Conservation (phyloP, 2,888 invertebrate genomes). For the Pollenia labialis region DNA sequence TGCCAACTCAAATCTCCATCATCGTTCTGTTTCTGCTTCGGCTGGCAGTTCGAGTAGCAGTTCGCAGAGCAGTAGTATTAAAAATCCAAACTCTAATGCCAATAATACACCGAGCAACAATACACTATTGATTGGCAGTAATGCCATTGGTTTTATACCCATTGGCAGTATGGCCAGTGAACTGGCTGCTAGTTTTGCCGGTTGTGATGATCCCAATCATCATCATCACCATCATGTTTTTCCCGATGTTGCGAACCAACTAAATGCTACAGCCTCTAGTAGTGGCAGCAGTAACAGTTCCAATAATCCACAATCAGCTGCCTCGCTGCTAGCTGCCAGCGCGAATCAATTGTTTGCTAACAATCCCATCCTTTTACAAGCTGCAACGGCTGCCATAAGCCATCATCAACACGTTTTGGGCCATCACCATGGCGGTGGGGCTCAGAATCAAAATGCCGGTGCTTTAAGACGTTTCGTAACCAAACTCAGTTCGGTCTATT, state of each 20-base stretch:
- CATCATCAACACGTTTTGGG: conserved; percentile 75
- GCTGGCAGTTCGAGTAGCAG: conserved; percentile 78
- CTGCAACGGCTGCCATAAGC: conserved; percentile 74
- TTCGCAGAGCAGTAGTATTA: conserved; percentile 76
- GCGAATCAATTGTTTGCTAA: conserved; percentile 75
- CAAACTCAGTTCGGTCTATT: conserved; percentile 81
- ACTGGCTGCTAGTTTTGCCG: conserved; percentile 80
- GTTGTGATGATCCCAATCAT: conserved; percentile 81
- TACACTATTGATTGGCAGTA: conserved; percentile 74
- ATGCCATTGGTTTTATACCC: conserved; percentile 78
- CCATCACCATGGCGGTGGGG: conserved; percentile 59
- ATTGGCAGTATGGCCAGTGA: conserved; percentile 78
- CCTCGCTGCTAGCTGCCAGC: conserved; percentile 74
- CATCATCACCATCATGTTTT: conserved; percentile 80
- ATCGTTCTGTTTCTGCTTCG: conserved; percentile 82
- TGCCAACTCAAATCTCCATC: conserved; percentile 75
- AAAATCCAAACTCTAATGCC: conserved; percentile 58
- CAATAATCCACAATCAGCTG: conserved; percentile 66
- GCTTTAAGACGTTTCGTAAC: conserved; percentile 84
- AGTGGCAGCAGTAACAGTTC: conserved; percentile 54
- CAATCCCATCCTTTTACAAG: conserved; percentile 72
- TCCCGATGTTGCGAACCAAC: conserved; percentile 71
- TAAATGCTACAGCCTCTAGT: conserved; percentile 39
- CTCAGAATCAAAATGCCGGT: conserved; percentile 77
- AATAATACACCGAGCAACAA: conserved; percentile 66